Evolutionary conservation across 1,140 invertebrate genomes (phyloP), one percentile per base, ranked within the genome.

Genomic region (Macrotrachela quadricornifera): DNA sequence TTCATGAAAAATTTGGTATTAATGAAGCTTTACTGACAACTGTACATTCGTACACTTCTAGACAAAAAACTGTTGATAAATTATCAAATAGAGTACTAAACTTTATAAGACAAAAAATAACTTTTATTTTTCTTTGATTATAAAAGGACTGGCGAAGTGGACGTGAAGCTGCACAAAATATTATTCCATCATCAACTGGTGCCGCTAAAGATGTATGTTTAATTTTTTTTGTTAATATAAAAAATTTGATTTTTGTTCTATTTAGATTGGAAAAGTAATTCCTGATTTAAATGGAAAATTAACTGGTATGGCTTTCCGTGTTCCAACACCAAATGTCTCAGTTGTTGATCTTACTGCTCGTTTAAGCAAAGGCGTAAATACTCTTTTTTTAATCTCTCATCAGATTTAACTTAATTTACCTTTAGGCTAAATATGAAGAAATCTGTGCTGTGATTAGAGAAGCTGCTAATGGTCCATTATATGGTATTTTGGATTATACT

Each of bases 271-370:
- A 11, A 61, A 69, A 59, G 69, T 70, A 17, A 71, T 71, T 44
- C 70, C 68, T 16, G 61, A 61, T 21, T 58, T 69, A 42, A 70
- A 68, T 54, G 68, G 69, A 12, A 71, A 71, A 57, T 73, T 96
- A 36, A 94, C 90, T 55, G 91, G 91, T 56, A 96, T 96, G 90
- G 88, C 91, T 46, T 95, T 99, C 80, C 80, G 91, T 68, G 90
- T 97, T 0, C 92, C 92, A 10, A 79, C 82, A 21, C 77, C 85
- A 39, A 86, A 96, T 72, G 91, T 95, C 0, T 96, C 91, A 1
- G 87, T 96, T 11, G 88, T 97, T n/a, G 91, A 96, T 70, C 75
- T 97, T 53, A 97, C 91, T 14, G 65, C 62, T 57, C 60, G 67
- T 50, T 59, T 77, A 40, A 59, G 67, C 42, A 76, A 74, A 53